Evolutionary conservation across 37 sponge, comb jelly and placozoan species (phyloP).

Genomic region (Agelas oroides): DNA sequence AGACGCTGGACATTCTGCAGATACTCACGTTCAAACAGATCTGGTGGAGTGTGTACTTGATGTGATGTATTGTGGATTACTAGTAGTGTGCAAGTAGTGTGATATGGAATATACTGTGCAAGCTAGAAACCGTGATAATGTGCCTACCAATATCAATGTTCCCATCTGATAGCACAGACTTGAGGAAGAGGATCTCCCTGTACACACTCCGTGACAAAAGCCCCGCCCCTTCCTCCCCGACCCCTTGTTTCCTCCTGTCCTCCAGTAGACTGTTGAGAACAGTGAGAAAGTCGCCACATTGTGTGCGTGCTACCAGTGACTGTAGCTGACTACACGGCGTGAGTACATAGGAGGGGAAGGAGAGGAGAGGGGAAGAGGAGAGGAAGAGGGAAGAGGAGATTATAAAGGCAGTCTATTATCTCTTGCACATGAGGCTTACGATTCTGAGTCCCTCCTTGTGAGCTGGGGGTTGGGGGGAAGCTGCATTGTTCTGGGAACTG

Average conservation of each 20-base stretch:
- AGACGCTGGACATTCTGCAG: constrained; percentile 35
- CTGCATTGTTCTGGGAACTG: constrained; percentile 10
- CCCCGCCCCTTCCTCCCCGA: background rate
- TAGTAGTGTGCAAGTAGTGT: too few species aligned
- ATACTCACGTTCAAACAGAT: constrained; percentile 66
- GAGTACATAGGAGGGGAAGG: background rate
- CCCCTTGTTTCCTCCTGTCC: constrained; percentile 17
- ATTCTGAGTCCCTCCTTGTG: constrained; percentile 25
- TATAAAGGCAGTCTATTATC: too few species aligned
- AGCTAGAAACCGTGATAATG: background rate
- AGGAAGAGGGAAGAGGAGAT: too few species aligned
- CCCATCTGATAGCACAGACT: constrained; percentile 8
- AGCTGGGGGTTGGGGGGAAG: background rate
- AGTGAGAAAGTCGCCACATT: constrained; percentile 64
- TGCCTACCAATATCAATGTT: constrained; percentile 51
- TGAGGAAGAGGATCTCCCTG: constrained; percentile 67
- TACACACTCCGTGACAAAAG: constrained; percentile 39
- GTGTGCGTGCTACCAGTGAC: constrained; percentile 65
- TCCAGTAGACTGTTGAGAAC: constrained; percentile 39
- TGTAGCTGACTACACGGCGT: constrained; percentile 62
- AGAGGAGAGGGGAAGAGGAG: background rate
- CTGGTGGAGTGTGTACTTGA: background rate
- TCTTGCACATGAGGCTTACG: background rate
- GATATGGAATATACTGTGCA: too few species aligned
- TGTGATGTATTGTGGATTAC: too few species aligned